Percentiles rank a stretch among this genome's conserved stretches.
Conservation (phyloP, 1,140 invertebrate genomes). For the Calycopis cecrops region DNA sequence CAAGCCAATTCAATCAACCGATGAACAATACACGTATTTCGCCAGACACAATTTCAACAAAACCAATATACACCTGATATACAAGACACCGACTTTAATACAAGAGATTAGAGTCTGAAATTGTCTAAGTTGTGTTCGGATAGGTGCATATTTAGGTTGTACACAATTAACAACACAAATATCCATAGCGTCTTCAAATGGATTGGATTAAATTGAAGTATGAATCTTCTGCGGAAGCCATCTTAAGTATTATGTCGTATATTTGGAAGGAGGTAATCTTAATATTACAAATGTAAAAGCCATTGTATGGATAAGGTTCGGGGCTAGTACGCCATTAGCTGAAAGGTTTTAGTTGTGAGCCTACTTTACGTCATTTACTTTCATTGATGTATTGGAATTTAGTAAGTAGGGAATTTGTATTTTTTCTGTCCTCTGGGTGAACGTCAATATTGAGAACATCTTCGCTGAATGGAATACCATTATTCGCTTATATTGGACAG, state of each 20-base stretch:
- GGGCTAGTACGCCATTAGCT: no score
- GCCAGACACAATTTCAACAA: constrained; percentile 6
- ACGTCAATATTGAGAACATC: no score
- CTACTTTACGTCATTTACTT: no score
- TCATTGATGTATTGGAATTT: no score
- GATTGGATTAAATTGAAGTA: constrained; percentile 40
- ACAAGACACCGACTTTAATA: not conserved
- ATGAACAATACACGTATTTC: constrained; percentile 10
- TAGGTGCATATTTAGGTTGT: not conserved
- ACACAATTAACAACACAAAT: constrained; percentile 39
- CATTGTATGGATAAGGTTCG: no score
- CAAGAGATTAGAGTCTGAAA: not conserved
- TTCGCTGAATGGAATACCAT: no score
- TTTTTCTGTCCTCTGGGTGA: no score
- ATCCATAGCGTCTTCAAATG: constrained; percentile 38
- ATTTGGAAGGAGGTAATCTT: no score
- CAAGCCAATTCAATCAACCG: constrained; percentile 6
- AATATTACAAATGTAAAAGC: no score
- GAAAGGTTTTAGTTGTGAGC: no score
- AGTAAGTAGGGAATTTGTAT: no score
- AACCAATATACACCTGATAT: constrained; percentile 3
- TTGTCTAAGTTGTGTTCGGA: not conserved
- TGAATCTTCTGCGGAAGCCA: not conserved
- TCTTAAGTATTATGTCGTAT: constrained; percentile 10
- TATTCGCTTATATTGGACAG: no score